phyloP scores from a whole-genome alignment of 2,113 vertebrate genomes.

The Trematocara zebra region DNA sequence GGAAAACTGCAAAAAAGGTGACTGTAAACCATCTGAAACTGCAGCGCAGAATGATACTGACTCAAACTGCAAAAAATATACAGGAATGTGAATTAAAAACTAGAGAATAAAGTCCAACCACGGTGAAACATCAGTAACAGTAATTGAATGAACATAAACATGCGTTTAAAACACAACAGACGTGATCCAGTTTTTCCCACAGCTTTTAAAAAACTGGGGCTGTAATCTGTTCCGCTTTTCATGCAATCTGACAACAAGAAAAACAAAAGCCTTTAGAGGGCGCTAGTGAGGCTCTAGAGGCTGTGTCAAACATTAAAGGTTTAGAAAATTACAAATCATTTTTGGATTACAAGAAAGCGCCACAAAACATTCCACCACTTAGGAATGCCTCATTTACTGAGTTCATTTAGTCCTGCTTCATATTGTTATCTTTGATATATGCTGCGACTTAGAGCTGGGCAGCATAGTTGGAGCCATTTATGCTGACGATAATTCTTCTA shows the following conservation, averaged over 20 bases:
- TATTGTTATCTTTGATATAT: rapidly evolving
- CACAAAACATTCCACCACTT: neutral
- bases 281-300: neutral
- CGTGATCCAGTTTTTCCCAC: neutral
- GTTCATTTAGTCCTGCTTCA: neutral
- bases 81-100: neutral
- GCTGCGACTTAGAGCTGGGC: neutral
- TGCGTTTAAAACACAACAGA: rapidly evolving
- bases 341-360: neutral
- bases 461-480: neutral
- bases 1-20: neutral
- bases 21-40: neutral
- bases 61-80: neutral
- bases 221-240: rapidly evolving
- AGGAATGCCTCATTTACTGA: rapidly evolving
- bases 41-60: neutral
- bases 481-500: neutral
- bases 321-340: neutral
- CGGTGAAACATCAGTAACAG: neutral
- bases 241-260: rapidly evolving
- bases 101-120: neutral
- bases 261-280: neutral
- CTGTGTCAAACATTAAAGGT: neutral
- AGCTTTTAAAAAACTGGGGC: neutral
- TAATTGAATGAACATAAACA: neutral